Percentiles rank a stretch among this genome's conserved stretches.
Conservation (phyloP, 2,888 invertebrate species). For the Raillietiella orientalis region DNA sequence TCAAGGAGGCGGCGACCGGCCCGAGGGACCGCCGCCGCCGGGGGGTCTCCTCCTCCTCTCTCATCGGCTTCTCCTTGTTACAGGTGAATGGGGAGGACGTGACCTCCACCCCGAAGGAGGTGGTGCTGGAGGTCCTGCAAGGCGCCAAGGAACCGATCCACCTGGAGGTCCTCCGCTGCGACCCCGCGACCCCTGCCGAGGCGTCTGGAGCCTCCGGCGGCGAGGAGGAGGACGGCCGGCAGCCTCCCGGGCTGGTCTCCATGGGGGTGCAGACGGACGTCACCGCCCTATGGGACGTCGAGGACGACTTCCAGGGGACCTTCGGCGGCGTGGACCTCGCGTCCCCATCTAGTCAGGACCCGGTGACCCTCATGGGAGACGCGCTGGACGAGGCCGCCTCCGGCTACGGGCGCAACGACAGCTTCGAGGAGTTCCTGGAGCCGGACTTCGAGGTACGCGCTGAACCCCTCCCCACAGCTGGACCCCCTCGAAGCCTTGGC, state of each 20-base stretch:
- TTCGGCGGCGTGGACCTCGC: not conserved
- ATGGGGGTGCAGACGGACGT: not conserved
- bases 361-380: not conserved
- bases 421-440: no score
- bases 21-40: no score
- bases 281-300: not conserved
- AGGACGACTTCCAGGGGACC: not conserved
- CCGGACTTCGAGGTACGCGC: no score
- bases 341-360: not conserved
- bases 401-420: not conserved
- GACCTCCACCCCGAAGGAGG: constrained; percentile 22
- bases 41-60: no score
- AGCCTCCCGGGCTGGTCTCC: not conserved
- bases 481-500: no score
- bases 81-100: constrained; percentile 26
- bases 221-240: no score
- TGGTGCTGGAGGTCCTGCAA: constrained; percentile 23
- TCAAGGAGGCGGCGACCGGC: no score
- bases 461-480: no score
- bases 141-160: constrained; percentile 23
- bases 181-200: no score
- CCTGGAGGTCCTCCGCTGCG: constrained; percentile 21
- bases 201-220: no score
- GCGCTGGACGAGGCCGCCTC: constrained; percentile 1
- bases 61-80: no score